Percentiles rank a stretch among this genome's conserved stretches.
phyloP scores from a whole-genome alignment of 2,113 vertebrate genomes.

The Centropus unirufus region DNA sequence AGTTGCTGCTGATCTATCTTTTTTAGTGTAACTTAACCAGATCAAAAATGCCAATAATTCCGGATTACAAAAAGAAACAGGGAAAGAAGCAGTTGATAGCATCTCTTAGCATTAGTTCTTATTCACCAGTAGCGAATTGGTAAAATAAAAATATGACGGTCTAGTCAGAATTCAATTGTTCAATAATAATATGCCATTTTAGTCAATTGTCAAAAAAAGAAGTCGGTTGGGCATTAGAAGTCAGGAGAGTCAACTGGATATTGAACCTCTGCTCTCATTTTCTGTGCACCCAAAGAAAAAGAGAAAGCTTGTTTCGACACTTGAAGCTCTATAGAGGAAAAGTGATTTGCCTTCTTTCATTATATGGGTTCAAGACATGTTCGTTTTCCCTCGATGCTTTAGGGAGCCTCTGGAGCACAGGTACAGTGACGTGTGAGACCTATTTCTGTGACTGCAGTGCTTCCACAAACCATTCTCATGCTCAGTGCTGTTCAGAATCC shows the following conservation, averaged over 20 bases:
- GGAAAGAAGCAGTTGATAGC: background rate
- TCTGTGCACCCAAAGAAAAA: background rate
- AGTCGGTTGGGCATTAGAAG: background rate
- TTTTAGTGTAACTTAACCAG: background rate
- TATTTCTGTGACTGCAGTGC: background rate
- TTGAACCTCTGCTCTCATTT: background rate
- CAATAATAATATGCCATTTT: too few relatives aligned
- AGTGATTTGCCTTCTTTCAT: background rate
- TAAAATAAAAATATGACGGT: background rate
- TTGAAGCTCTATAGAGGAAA: background rate
- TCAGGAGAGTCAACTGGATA: background rate
- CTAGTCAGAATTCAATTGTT: background rate
- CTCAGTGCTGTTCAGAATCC: background rate
- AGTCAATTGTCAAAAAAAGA: background rate
- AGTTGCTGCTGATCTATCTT: background rate
- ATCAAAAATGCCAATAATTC: background rate
- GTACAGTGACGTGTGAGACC: background rate
- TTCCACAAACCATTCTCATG: background rate
- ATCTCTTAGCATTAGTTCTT: background rate
- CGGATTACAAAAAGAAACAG: background rate
- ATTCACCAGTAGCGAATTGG: background rate
- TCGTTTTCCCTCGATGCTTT: background rate
- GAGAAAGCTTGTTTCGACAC: background rate
- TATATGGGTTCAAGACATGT: background rate
- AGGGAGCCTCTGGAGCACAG: background rate